Base-by-base conservation (phyloP, 2,113 vertebrate genomes). In the Casuarius casuarius region DNA sequence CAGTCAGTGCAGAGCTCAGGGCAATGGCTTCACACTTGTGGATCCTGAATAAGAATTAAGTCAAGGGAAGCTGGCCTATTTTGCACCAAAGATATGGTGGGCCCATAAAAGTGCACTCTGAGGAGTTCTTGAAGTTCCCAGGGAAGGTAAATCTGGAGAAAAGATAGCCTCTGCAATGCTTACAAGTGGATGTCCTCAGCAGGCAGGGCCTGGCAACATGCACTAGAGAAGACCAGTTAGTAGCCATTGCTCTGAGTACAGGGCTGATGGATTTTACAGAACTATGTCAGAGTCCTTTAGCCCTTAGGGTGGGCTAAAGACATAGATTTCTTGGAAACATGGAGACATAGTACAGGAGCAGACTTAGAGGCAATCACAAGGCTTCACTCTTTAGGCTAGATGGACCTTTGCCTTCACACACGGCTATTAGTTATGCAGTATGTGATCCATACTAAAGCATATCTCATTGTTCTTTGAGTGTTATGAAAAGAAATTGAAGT, bases 21-120 rank as follows among this genome's bases (percentile, higher is more conserved):
- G 35, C 14, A 83, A 44, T 0, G 0, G 10, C 23, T 84, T 67
- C 42, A 54, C 0, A 1, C 16, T 38, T 12, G 9, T 8, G 29
- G 68, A 33, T 44, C 40, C 46, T 28, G 17, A 61, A 29, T 54
- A 74, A 51, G 38, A 28, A n/a, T 17, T 16, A n/a, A 51, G 29
- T 62, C 33, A 66, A 73, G 23, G 38, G 23, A 56, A 26, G 44
- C 44, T 48, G 38, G 31, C 23, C 52, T 54, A 5, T 83, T 78
- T 78, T 78, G 46, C 18, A 74, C 20, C 28, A 42, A 23, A 77
- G 58, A 63, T 63, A 48, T 1, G 5, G 13, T 17, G 17, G 8
- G 8, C 9, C 66, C 78, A 72, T 19, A 66, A 78, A 78, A 73
- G 23, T 18, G 59, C 38, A 22, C 40, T 78, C 51, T 61, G 33